Evolutionary conservation across 1,140 invertebrate species (phyloP), one percentile per base, ranked within the genome.

Genomic region (Drosophila athabasca): DNA sequence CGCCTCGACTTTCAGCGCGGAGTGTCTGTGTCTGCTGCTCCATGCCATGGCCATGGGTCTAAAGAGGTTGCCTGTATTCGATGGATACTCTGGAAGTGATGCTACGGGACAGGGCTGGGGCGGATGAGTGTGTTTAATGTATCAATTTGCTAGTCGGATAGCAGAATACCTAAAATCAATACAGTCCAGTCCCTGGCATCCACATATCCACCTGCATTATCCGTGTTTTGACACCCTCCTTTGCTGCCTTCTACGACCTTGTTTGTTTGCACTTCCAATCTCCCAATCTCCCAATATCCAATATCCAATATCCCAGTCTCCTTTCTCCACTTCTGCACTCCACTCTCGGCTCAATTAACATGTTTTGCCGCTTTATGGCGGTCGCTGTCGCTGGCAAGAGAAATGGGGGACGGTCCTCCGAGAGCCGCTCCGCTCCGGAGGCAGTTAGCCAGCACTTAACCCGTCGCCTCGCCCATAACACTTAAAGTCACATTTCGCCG

Each of bases 341-440:
- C 76, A 59, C 83, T 66, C 65, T 43, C 46, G 51, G 50, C 49
- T 81, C 82, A 85, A 85, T 85, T 87, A 88, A 85, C 83, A 82
- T 82, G 83, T 85, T 88, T 59, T 54, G 62, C 43, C 57, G 67
- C 59, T 85, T 85, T 85, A 85, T 55, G 82, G 65, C 41, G 29
- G 45, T 24, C 46, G 11, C 35, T 44, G 24, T 22, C 22, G 62
- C 44, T 35, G 35, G 29, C 29, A 54, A 50, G 60, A 70, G 29
- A 76, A 82, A 82, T 73, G 79, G 50, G 75, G 85, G 77, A 19
- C 17, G 5, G 3, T 35, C 66, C 58, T 35, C 52, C 3, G 3
- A 7, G 44, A 26, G 11, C 13, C 19, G 1, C 9, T n/a, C 9
- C 8, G 24, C 17, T 19, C 17, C 17, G 13, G 17, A 24, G 39